Conservation (phyloP, 2,888 invertebrate species). For the Noctua comes region DNA sequence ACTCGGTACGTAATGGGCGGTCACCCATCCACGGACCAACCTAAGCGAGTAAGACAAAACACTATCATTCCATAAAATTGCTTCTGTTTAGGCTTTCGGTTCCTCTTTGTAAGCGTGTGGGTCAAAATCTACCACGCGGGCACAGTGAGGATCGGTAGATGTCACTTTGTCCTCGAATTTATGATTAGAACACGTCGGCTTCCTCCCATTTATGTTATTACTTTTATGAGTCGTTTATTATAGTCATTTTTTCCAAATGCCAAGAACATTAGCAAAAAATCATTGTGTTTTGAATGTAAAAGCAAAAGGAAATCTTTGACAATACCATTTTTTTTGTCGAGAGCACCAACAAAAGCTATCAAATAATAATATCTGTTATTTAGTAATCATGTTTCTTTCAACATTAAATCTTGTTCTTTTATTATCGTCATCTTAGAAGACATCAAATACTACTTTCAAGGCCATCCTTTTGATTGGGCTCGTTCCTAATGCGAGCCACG, state of each 20-base stretch:
- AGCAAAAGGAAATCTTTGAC: not conserved
- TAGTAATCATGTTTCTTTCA: not conserved
- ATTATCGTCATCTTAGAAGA: not conserved
- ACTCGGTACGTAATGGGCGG: no score
- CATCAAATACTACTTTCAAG: not conserved
- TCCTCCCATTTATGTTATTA: not conserved
- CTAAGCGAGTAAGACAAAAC: no score
- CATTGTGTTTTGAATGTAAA: not conserved
- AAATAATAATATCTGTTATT: not conserved
- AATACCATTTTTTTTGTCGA: not conserved
- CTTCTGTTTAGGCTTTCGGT: not conserved
- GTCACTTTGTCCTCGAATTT: not conserved
- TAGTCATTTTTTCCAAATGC: not conserved
- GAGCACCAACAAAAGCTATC: not conserved
- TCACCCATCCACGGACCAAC: no score
- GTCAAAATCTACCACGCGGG: not conserved
- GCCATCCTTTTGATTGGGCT: not conserved
- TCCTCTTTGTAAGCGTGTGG: not conserved
- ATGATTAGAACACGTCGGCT: not conserved
- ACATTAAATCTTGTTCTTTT: not conserved
- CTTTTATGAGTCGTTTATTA: not conserved
- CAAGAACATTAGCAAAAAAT: not conserved
- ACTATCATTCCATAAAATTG: not conserved
- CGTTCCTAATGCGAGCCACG: conserved; percentile 3
- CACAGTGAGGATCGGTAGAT: not conserved